A percentile compares a stretch with the other conserved stretches of the same genome.
phyloP scores from a whole-genome alignment of 2,888 invertebrate genomes.

The Caenorhabditis angaria region DNA sequence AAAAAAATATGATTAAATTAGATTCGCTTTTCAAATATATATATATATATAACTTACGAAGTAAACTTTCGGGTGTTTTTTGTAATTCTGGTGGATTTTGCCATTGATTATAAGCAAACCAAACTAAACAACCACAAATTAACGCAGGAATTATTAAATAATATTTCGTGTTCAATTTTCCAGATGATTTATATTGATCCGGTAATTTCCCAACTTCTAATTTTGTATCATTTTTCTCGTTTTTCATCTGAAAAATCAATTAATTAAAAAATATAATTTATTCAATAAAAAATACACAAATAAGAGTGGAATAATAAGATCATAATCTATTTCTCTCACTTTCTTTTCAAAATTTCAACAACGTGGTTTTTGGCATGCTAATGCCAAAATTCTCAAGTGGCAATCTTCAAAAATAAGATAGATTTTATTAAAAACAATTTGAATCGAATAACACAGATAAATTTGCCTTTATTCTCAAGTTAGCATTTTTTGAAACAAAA shows the following conservation, averaged over 20 bases:
- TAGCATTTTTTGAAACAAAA: too few species aligned
- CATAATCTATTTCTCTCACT: background rate
- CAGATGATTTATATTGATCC: background rate
- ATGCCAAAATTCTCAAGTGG: too few species aligned
- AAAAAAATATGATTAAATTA: constrained; percentile 6
- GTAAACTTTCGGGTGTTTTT: background rate
- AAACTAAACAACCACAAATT: constrained; percentile 25
- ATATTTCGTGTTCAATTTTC: background rate
- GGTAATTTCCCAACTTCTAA: background rate
- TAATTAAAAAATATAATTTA: background rate
- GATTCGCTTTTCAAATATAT: background rate
- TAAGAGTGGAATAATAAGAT: background rate
- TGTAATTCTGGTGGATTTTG: constrained; percentile 20
- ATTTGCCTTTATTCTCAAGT: too few species aligned
- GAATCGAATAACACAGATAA: too few species aligned
- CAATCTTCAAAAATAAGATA: too few species aligned
- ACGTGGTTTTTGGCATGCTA: too few species aligned
- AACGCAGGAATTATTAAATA: constrained; percentile 29
- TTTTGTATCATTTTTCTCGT: background rate
- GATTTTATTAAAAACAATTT: too few species aligned
- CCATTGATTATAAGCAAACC: constrained; percentile 33
- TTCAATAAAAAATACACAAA: background rate
- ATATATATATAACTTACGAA: background rate
- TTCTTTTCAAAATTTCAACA: background rate
- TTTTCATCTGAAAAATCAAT: background rate